A percentile compares a stretch with the other conserved stretches of the same genome.
Conservation (phyloP, 2,113 vertebrate genomes). For the Aythya baeri region DNA sequence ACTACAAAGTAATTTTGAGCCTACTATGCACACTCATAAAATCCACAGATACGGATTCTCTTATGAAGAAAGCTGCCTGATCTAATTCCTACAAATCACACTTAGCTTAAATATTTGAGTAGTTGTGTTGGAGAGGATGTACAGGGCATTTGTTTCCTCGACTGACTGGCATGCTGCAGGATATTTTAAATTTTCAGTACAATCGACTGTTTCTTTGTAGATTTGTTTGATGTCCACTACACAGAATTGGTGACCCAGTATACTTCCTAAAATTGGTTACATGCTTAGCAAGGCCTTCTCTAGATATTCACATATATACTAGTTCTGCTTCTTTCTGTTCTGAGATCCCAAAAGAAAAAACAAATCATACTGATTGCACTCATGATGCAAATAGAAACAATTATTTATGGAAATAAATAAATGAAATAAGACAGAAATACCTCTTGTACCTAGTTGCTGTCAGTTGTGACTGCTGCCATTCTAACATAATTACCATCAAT, state of each 20-base stretch:
- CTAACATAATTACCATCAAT: background rate
- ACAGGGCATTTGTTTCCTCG: background rate
- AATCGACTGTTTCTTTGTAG: background rate
- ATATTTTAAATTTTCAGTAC: background rate
- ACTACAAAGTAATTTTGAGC: slow-evolving; percentile 28
- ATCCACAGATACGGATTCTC: background rate
- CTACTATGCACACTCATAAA: background rate
- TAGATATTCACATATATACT: background rate
- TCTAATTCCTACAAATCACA: slow-evolving; percentile 10
- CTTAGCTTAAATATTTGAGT: background rate
- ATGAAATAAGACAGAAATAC: background rate
- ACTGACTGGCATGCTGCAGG: background rate
- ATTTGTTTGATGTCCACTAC: background rate
- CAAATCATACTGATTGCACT: background rate
- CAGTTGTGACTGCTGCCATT: background rate
- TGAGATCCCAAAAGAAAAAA: background rate
- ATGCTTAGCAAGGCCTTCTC: background rate
- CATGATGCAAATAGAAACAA: background rate
- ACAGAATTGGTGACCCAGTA: background rate
- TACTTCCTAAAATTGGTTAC: background rate
- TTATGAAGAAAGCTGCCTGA: background rate
- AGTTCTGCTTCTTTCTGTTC: background rate
- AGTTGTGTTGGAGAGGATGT: background rate
- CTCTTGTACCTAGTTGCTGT: background rate
- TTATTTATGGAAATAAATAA: slow-evolving; percentile 4